Evolutionary conservation across 2,797 vertebrate species (phyloP).

Genomic region (Cossypha niveicapilla): DNA sequence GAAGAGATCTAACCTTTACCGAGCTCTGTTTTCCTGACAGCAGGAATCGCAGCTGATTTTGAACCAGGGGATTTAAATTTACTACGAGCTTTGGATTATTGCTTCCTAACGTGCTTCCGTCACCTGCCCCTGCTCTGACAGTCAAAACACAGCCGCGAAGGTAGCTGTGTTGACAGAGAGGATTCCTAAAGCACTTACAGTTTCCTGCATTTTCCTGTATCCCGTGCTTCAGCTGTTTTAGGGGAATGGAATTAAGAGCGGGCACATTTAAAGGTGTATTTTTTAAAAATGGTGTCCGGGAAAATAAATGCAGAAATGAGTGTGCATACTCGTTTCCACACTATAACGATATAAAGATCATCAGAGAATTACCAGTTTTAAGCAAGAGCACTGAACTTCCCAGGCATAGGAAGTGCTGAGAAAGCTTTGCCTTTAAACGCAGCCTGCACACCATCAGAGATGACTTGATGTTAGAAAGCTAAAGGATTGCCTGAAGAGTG

Average conservation of each 20-base stretch:
- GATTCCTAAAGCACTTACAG: neutral
- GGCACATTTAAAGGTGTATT: neutral
- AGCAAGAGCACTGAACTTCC: neutral
- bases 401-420: neutral
- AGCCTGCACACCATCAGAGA: neutral
- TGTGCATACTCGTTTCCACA: neutral
- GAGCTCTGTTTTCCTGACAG: conserved; percentile 10
- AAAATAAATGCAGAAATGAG: neutral
- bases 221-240: neutral
- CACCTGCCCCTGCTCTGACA: neutral
- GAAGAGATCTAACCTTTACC: conserved; percentile 57
- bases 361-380: neutral
- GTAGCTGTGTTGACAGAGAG: neutral
- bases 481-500: neutral
- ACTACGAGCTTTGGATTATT: neutral
- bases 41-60: conserved; percentile 11
- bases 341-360: neutral
- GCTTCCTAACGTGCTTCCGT: neutral
- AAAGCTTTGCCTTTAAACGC: neutral
- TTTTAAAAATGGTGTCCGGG: neutral
- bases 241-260: neutral
- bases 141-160: neutral
- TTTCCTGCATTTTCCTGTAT: neutral
- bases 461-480: conserved; percentile 20
- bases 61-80: neutral